phyloP scores from a whole-genome alignment of 2,888 invertebrate genomes.

The Acanthosoma haemorrhoidale region DNA sequence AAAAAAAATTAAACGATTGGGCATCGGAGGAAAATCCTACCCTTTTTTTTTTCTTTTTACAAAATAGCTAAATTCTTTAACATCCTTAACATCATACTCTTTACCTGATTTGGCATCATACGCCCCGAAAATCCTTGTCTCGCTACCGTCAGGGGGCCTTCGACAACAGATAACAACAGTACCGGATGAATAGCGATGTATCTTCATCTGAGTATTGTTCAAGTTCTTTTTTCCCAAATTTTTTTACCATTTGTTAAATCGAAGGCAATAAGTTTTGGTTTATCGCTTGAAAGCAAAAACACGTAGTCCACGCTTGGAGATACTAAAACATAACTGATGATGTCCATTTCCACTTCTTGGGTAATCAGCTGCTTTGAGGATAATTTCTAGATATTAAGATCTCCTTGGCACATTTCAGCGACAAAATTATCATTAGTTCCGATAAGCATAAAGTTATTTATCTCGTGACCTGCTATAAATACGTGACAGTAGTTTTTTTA shows the following conservation, averaged over 20 bases:
- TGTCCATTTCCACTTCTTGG: not conserved
- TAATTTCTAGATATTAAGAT: not conserved
- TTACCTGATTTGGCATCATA: not conserved
- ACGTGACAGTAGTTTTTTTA: too few species aligned
- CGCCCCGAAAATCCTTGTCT: not conserved
- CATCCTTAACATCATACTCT: not conserved
- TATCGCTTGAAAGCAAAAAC: not conserved
- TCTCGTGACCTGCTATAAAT: too few species aligned
- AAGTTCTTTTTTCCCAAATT: not conserved
- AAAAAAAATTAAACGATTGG: not conserved
- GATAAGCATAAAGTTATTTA: not conserved
- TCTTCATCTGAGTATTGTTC: not conserved
- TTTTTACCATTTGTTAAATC: not conserved
- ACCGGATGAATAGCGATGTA: not conserved
- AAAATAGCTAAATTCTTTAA: not conserved
- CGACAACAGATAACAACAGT: not conserved
- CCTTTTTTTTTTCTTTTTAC: not conserved
- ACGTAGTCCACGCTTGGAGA: not conserved
- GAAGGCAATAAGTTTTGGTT: not conserved
- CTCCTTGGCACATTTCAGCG: not conserved
- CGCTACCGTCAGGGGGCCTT: not conserved
- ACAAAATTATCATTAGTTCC: constrained; percentile 5
- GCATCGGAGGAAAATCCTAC: not conserved
- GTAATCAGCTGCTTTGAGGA: not conserved
- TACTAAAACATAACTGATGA: not conserved